Conservation (phyloP, 37 sponge, comb jelly and placozoan genomes). For the Haliclona indistincta region DNA sequence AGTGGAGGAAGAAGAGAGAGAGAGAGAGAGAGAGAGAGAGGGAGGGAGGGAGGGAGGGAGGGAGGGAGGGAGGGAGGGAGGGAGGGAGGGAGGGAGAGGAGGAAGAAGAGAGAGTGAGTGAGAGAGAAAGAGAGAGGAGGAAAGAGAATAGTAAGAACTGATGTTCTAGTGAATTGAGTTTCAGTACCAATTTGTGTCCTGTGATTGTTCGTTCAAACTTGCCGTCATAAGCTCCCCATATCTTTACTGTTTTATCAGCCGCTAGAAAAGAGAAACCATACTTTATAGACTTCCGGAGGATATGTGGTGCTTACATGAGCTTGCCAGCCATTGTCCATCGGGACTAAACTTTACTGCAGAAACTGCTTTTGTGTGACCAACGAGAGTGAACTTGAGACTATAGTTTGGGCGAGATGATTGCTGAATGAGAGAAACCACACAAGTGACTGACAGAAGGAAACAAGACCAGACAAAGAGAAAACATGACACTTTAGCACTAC, state of each 20-base stretch:
- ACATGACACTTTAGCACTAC: no score
- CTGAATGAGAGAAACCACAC: no score
- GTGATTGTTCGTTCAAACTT: constrained; percentile 93
- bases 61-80: constrained; percentile 2
- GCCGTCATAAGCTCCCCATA: constrained; percentile 98
- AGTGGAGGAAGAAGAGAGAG: constrained; percentile 3
- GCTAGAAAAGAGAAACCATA: constrained; percentile 29
- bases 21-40: not conserved
- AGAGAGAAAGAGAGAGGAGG: constrained; percentile 4
- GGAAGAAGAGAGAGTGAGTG: constrained; percentile 3
- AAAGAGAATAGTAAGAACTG: not conserved
- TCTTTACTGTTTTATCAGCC: constrained; percentile 94
- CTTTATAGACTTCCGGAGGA: not conserved
- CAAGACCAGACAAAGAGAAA: no score
- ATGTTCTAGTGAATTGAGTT: no score
- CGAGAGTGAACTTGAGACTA: constrained; percentile 86
- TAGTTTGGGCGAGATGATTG: constrained; percentile 79
- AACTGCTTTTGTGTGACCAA: constrained; percentile 96
- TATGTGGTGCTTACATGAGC: constrained; percentile 69
- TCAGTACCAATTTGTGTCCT: constrained; percentile 95
- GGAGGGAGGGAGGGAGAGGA: not conserved
- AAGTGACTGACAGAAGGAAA: no score
- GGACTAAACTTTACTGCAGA: constrained; percentile 97
- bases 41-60: not conserved
- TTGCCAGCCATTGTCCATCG: constrained; percentile 96